A percentile compares a stretch with the other conserved stretches of the same genome.
These are phyloP conservation scores for Genyomyrus donnyi DNA, from an alignment of 2,113 vertebrate genomes.

Conservation along the genomic window DNA sequence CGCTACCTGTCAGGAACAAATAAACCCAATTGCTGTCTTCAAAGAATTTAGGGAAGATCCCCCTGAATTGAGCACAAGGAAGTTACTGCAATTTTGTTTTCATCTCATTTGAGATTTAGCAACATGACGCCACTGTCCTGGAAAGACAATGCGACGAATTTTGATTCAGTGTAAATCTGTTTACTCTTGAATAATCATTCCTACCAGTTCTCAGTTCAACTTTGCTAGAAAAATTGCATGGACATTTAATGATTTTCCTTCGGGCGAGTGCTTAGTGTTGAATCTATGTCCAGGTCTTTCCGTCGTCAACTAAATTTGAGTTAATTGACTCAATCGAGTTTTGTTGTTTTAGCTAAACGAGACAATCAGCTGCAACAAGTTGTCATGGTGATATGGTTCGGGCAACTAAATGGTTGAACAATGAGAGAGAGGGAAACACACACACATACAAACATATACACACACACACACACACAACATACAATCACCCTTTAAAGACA, in stretches of 20 bases:
- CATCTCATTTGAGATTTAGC: not conserved
- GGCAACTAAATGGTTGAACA: not conserved
- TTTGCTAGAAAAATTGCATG: not conserved
- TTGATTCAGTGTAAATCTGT: not conserved
- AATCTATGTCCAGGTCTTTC: not conserved
- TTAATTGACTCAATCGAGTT: constrained; percentile 19
- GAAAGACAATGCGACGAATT: not conserved
- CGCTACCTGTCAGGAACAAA: constrained; percentile 8
- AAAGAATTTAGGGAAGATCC: not conserved
- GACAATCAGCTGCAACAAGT: constrained; percentile 17
- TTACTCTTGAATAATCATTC: not conserved
- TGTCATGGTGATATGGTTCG: constrained; percentile 18
- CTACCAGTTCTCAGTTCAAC: not conserved
- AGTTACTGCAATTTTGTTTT: not conserved
- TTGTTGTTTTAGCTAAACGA: constrained; percentile 24
- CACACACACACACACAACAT: not conserved
- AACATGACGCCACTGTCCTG: not conserved
- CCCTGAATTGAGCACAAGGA: not conserved
- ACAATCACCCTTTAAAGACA: not conserved
- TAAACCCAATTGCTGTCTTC: not conserved
- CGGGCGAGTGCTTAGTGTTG: not conserved
- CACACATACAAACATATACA: not conserved
- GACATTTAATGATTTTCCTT: not conserved
- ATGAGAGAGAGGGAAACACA: not conserved
- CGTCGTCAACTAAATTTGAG: not conserved